Percentiles rank a stretch among this genome's conserved stretches.
Evolutionary conservation across 2,888 invertebrate genomes (phyloP).

Genomic region (Serripes groenlandicus): DNA sequence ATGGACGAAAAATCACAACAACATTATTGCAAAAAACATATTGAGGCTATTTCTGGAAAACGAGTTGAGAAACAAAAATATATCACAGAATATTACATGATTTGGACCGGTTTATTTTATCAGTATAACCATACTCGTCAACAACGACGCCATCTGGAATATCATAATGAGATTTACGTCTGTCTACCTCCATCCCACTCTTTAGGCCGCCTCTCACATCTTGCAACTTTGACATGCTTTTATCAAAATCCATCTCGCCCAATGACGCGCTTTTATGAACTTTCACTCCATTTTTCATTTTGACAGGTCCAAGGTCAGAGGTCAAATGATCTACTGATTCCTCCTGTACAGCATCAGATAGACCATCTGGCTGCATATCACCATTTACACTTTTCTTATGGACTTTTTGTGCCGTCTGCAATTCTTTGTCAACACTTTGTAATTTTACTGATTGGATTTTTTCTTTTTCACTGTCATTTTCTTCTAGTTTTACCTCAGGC

Average conservation of each 20-base stretch:
- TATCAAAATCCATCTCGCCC: constrained; percentile 5
- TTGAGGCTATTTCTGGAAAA: neutral
- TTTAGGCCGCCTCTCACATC: neutral
- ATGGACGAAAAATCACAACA: neutral
- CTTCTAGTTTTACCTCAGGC: neutral
- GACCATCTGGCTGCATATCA: neutral
- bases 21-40: neutral
- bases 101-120: constrained; percentile 54
- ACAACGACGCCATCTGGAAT: constrained; percentile 30
- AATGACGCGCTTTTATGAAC: constrained; percentile 29
- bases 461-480: neutral
- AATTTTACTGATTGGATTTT: neutral
- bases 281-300: neutral
- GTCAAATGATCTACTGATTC: neutral
- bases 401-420: constrained; percentile 1
- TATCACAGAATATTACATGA: constrained; percentile 52
- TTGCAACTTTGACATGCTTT: neutral
- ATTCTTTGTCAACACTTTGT: constrained; percentile 5
- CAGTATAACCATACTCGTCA: constrained; percentile 50
- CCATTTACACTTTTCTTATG: neutral
- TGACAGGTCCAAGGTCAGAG: neutral
- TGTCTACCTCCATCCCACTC: constrained; percentile 12
- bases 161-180: constrained; percentile 12
- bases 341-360: neutral
- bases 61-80: neutral